phyloP scores from a whole-genome alignment of 1,140 invertebrate genomes.

The Cherax destructor region DNA sequence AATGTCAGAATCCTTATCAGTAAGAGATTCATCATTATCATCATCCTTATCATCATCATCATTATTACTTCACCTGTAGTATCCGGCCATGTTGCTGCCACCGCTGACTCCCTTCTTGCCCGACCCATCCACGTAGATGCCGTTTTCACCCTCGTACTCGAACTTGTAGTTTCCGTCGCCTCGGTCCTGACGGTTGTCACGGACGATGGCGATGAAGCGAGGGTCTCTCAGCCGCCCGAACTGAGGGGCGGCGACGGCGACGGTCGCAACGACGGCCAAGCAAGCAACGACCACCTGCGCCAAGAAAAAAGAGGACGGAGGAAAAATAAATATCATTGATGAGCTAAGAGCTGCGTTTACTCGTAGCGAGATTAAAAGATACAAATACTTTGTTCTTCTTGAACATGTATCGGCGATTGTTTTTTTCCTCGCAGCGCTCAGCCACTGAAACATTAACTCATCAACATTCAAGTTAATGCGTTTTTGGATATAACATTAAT shows the following conservation, averaged over 20 bases:
- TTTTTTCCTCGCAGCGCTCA: too few species aligned
- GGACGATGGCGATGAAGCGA: slow-evolving; percentile 5
- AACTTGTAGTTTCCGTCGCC: slow-evolving; percentile 29
- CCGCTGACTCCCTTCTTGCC: neutral
- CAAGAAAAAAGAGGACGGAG: neutral
- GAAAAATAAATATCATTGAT: too few species aligned
- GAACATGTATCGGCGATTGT: too few species aligned
- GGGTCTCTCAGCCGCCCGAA: neutral
- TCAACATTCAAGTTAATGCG: too few species aligned
- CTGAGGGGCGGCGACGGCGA: slow-evolving; percentile 37
- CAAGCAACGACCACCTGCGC: slow-evolving; percentile 22
- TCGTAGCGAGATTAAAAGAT: too few species aligned
- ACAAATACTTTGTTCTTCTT: too few species aligned
- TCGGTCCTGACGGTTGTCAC: slow-evolving; percentile 1
- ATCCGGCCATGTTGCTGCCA: slow-evolving; percentile 27
- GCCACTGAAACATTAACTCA: too few species aligned
- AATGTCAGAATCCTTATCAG: too few species aligned
- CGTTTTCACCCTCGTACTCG: slow-evolving; percentile 31
- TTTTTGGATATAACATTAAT: too few species aligned
- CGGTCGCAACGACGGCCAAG: neutral
- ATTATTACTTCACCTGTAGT: slow-evolving; percentile 2
- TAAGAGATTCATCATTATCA: too few species aligned
- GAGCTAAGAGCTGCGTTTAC: too few species aligned
- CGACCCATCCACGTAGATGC: slow-evolving; percentile 18
- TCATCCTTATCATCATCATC: neutral